Evolutionary conservation across 1,140 invertebrate species (phyloP).

Genomic region (Uloborus diversus): DNA sequence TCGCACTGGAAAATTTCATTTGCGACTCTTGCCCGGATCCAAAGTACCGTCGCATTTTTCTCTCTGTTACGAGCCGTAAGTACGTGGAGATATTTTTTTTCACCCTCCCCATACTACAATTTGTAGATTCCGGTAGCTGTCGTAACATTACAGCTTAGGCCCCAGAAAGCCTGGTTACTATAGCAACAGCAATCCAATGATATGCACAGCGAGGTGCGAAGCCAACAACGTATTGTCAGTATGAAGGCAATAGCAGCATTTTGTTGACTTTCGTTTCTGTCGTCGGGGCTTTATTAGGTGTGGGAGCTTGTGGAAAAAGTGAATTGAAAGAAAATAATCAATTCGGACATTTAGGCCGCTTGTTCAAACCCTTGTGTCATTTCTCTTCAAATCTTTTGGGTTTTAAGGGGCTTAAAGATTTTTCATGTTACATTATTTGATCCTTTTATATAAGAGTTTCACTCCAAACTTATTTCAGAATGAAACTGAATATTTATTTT

Average conservation of each 20-base stretch:
- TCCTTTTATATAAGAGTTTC: no score
- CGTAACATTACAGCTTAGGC: background rate
- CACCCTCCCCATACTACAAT: background rate
- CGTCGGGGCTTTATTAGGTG: background rate
- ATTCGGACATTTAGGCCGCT: no score
- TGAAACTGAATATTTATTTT: no score
- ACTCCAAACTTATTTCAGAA: no score
- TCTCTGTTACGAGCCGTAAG: background rate
- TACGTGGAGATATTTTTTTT: no score
- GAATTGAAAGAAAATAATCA: no score
- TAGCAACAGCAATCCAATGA: constrained; percentile 39
- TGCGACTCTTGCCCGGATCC: background rate
- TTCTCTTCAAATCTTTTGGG: no score
- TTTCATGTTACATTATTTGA: no score
- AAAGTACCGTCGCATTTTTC: background rate
- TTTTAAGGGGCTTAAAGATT: no score
- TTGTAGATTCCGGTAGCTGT: constrained; percentile 22
- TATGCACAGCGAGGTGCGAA: constrained; percentile 22
- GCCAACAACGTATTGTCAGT: constrained; percentile 30
- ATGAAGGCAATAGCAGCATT: constrained; percentile 5
- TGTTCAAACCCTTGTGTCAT: no score
- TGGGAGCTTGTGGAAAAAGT: background rate
- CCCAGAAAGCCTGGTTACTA: constrained; percentile 20
- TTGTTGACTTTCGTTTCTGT: constrained; percentile 26
- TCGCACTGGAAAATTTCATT: constrained; percentile 14